Evolutionary conservation across 2,888 invertebrate genomes (phyloP).

Genomic region (Epiblema foenella): DNA sequence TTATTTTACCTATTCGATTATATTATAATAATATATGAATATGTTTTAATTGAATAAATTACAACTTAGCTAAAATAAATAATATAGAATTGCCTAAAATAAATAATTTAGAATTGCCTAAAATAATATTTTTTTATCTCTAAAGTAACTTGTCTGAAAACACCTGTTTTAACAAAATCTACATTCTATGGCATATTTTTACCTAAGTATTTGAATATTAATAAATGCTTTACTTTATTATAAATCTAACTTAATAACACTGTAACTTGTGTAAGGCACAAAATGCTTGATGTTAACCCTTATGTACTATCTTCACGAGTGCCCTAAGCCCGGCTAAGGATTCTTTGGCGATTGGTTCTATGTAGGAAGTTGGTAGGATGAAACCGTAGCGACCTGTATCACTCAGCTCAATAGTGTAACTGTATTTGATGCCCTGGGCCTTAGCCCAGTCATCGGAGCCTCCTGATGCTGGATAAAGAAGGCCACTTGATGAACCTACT

Average conservation of each 20-base stretch:
- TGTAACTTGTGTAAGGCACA: constrained; percentile 23
- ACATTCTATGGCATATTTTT: constrained; percentile 11
- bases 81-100: constrained; percentile 47
- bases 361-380: constrained; percentile 91
- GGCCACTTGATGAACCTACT: constrained; percentile 91
- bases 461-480: constrained; percentile 91
- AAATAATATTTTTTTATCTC: background rate
- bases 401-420: constrained; percentile 95
- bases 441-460: constrained; percentile 97
- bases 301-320: constrained; percentile 70
- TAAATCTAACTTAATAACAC: background rate
- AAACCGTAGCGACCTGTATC: constrained; percentile 95
- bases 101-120: constrained; percentile 48
- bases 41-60: constrained; percentile 11
- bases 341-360: constrained; percentile 90
- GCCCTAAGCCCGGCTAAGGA: constrained; percentile 89
- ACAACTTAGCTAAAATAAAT: constrained; percentile 34
- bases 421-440: constrained; percentile 92
- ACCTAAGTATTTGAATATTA: background rate
- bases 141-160: background rate
- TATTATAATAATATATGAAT: background rate
- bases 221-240: constrained; percentile 2
- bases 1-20: background rate
- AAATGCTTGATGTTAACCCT: constrained; percentile 45
- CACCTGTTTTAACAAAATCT: background rate